Evolutionary conservation across 1,140 invertebrate genomes (phyloP).

Genomic region (Drosophila grimshawi): DNA sequence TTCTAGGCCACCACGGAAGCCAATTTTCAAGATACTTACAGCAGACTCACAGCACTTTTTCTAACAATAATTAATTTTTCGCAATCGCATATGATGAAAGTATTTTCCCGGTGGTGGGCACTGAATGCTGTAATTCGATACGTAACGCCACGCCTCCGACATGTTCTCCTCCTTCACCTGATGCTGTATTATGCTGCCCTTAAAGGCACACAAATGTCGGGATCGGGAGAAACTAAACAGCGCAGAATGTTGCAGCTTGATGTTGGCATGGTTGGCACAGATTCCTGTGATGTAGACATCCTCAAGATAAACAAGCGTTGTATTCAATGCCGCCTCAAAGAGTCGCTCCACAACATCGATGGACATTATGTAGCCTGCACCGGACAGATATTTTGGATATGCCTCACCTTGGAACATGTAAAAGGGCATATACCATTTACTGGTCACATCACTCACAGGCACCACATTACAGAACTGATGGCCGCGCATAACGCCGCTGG

Average conservation of each 20-base stretch:
- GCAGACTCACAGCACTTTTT: constrained; percentile 38
- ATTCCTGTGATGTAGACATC: constrained; percentile 94
- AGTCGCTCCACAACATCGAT: constrained; percentile 88
- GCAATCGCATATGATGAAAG: constrained; percentile 70
- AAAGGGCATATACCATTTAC: constrained; percentile 93
- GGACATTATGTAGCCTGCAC: constrained; percentile 93
- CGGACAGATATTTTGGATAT: constrained; percentile 94
- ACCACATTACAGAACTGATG: constrained; percentile 90
- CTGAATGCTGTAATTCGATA: constrained; percentile 69
- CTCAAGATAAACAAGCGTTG: constrained; percentile 91
- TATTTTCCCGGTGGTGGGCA: constrained; percentile 72
- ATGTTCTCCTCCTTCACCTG: constrained; percentile 73
- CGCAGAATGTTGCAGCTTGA: constrained; percentile 63
- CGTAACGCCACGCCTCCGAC: constrained; percentile 72
- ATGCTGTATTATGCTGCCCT: constrained; percentile 76
- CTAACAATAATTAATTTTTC: constrained; percentile 61
- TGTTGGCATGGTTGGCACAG: constrained; percentile 66
- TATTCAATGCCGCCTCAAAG: constrained; percentile 89
- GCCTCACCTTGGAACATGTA: constrained; percentile 90
- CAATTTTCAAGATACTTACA: background rate
- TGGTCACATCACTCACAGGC: constrained; percentile 89
- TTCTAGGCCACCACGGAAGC: constrained; percentile 11
- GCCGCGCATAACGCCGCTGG: constrained; percentile 87
- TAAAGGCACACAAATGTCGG: constrained; percentile 62
- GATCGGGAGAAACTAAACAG: constrained; percentile 73